These are phyloP conservation scores for Tetheella fluctuosa DNA, from an alignment of 2,888 invertebrate genomes.

Conservation along the genomic window DNA sequence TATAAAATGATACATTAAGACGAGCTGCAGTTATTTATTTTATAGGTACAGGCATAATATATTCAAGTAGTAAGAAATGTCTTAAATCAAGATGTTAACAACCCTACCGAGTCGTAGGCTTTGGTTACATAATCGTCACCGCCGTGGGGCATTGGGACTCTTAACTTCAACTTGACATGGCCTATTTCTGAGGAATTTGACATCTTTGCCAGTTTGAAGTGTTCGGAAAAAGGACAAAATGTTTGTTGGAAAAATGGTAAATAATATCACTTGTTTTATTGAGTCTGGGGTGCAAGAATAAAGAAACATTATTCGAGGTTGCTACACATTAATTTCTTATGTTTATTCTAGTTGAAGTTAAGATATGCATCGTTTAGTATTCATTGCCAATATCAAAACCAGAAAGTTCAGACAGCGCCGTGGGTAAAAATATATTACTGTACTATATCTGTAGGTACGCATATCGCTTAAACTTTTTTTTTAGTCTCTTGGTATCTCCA, in stretches of 20 bases:
- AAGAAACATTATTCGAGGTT: too few species aligned
- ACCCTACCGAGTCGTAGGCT: conserved; percentile 58
- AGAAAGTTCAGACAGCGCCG: too few species aligned
- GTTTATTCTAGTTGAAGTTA: too few species aligned
- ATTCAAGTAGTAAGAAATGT: not conserved
- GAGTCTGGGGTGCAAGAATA: too few species aligned
- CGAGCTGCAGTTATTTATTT: too few species aligned
- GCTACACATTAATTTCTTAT: too few species aligned
- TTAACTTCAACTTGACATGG: conserved; percentile 77
- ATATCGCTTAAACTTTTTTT: not conserved
- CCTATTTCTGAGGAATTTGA: conserved; percentile 75
- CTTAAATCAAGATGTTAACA: conserved; percentile 33
- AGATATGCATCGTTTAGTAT: too few species aligned
- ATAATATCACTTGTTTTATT: not conserved
- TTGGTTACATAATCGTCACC: conserved; percentile 75
- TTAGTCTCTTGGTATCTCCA: not conserved
- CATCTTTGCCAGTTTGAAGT: conserved; percentile 65
- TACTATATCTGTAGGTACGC: too few species aligned
- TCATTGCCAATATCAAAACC: too few species aligned
- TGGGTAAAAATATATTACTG: too few species aligned
- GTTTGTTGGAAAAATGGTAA: conserved; percentile 1
- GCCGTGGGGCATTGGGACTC: conserved; percentile 71
- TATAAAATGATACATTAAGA: too few species aligned
- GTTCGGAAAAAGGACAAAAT: conserved; percentile 39
- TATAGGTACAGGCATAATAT: not conserved